Evolutionary conservation across 2,797 vertebrate genomes (phyloP).

Genomic region (Heliangelus exortis): DNA sequence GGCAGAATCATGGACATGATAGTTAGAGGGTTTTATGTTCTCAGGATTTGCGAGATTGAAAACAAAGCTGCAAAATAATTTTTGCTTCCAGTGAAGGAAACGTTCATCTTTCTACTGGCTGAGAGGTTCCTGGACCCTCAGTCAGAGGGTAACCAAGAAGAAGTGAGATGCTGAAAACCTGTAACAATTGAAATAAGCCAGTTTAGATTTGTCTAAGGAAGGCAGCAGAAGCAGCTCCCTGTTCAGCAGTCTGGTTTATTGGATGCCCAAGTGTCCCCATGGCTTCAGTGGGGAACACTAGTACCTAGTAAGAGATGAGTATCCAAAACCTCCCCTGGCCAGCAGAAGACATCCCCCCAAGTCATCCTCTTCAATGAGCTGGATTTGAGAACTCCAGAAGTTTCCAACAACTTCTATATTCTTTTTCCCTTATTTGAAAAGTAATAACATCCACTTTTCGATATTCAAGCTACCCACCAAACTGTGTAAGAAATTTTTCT

Average conservation of each 20-base stretch:
- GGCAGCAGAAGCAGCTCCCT: accelerated
- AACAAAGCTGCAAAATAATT: neutral
- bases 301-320: neutral
- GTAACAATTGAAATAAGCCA: neutral
- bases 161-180: neutral
- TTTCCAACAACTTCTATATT: neutral
- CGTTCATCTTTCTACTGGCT: neutral
- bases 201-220: neutral
- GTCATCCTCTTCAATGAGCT: neutral
- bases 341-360: neutral
- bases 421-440: neutral
- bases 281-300: neutral
- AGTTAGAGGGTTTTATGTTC: neutral
- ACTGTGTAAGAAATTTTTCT: neutral
- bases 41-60: neutral
- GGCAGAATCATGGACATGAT: neutral
- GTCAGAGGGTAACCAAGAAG: neutral
- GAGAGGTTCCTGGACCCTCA: neutral
- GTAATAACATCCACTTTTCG: neutral
- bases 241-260: neutral
- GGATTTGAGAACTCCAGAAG: neutral
- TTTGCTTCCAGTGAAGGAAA: neutral
- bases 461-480: neutral
- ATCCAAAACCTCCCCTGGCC: neutral
- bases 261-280: neutral